Evolutionary conservation across 92 coral and sea anemone genomes (phyloP), one percentile per base, ranked within the genome.

Genomic region (Paramuricea clavata): DNA sequence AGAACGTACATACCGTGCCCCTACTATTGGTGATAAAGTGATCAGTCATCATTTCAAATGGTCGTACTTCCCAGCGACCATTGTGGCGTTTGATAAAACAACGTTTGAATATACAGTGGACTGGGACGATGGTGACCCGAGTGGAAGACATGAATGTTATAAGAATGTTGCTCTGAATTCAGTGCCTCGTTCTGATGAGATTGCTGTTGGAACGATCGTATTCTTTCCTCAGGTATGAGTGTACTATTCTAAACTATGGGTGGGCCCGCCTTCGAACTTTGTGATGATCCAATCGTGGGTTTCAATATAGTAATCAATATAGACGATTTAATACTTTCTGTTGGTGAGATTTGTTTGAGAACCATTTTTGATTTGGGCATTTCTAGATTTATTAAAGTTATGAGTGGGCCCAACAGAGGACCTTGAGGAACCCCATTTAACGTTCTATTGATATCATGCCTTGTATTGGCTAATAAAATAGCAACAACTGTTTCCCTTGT

Each of bases 71-170:
- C 87, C 86, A 23, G 98, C 98, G 21, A 94, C 94, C 22, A 81
- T 95, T 70, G 98, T 78, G 56, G 79, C 92, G 9, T 95, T 95
- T 62, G 90, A 94, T 81, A 87, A 83, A 17, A 91, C 87, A 82
- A 87, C 91, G 23, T 80, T 95, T 78, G 86, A 91, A 17, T 95
- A 95, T 71, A 95, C 98, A 2, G 98, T 95, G 87, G 92, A 94
- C 90, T 95, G 98, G 98, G 98, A 95, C 89, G 98, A 95, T 13
- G 91, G 92, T 0, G 98, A 95, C 67, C 94, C 98, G 1, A 78
- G 95, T 13, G 98, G 95, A 19, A 84, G 93, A 54, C 92, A 87
- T 2, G 93, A 92, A 76, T 91, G 91, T 5, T 95, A 95, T 78
- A 95, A 94, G 98, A 89, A 95, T 70, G 90, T 95, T n/a, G 98